Base-by-base conservation (phyloP, 2,797 vertebrate species). In the Scyliorhinus canicula region DNA sequence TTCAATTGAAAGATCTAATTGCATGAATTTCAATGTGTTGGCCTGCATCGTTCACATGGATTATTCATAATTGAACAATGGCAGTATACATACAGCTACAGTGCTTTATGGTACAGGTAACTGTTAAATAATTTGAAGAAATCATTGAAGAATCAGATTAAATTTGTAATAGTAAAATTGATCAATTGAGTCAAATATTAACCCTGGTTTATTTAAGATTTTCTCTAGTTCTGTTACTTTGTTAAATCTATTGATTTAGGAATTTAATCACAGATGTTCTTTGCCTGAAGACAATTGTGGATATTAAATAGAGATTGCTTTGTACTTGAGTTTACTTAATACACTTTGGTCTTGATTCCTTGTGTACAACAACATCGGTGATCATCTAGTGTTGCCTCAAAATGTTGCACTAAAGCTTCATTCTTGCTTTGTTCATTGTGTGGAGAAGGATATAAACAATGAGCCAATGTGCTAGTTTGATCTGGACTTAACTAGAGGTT, bases 1-100 rank as follows among this genome's bases (percentile, higher is more conserved):
- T 71, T 94, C 67, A 94, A 28, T 94, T 94, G 44, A 71, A 94
- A 52, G 44, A 94, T 31, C 47, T 74, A 50, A 94, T 50, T 16
- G 44, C 28, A 67, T 93, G 93, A 94, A 71, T 94, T 71, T 94
- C 4, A 71, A 74, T 93, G 90, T 93, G 57, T 63, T 91, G 88
- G 9, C 44, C 21, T 65, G 24, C n/a, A 44, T 91, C 31, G 9
- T 91, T 90, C 35, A 40, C 55, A 63, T 57, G 52, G 28, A 57
- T 14, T 57, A 52, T 35, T 57, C 52, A 55, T 90, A 47, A 82
- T 24, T 82, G 79, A 82, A 44, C 5, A 47, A 26, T 47, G 44
- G 79, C 4, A 47, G 86, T 60, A 90, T 19, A 90, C 60, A 16
- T 28, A n/a, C 28, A 55, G 12, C 31, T 57, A 31, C 16, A 35